Base-by-base conservation (phyloP, 2,113 vertebrate genomes). In the Triplophysa dalaica region DNA sequence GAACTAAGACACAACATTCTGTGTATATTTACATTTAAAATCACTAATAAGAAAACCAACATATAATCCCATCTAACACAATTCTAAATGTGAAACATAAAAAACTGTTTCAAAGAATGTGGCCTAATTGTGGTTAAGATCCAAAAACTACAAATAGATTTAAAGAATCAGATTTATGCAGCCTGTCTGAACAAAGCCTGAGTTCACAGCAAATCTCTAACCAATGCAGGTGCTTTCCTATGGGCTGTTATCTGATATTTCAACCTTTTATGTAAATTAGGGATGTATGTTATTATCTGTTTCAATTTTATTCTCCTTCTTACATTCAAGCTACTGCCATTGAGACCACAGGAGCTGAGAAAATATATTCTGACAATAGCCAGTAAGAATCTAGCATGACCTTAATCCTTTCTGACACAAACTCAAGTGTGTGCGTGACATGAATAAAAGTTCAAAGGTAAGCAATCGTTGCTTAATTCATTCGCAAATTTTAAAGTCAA, bases 241-340 rank as follows among this genome's bases (percentile, higher is more conserved):
- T 56, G 29, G 54, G 29, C 68, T 58, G 3, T 50, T 54, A 29
- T 21, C 56, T 61, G 22, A 50, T 10, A 65, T 24, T 56, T 68
- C 19, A 50, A 50, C 75, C 75, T 77, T 77, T 77, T 77, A 77
- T 94, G 91, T 92, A 70, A 61, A 12, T 63, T 63, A 62, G 66
- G 64, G 68, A 10, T 61, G 8, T 21, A 6, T 52, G 41, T 33
- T 72, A 38, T 50, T 14, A 38, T 38, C 41, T 45, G 1, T 45
- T 45, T 45, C 2, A 12, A 45, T 45, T 11, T 9, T n/a, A 75
- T 19, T 0, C 22, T 63, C 22, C 16, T n/a, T 21, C 10, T 45
- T 45, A 38, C 33, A 38, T 38, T 75, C 26, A 48, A 16, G 43
- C 24, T 22, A 29, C 61, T 64, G 74, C 43, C 61, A 33, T 54